A percentile compares a stretch with the other conserved stretches of the same genome.
Conservation (phyloP, 2,113 vertebrate genomes). For the Nesospiza acunhae region DNA sequence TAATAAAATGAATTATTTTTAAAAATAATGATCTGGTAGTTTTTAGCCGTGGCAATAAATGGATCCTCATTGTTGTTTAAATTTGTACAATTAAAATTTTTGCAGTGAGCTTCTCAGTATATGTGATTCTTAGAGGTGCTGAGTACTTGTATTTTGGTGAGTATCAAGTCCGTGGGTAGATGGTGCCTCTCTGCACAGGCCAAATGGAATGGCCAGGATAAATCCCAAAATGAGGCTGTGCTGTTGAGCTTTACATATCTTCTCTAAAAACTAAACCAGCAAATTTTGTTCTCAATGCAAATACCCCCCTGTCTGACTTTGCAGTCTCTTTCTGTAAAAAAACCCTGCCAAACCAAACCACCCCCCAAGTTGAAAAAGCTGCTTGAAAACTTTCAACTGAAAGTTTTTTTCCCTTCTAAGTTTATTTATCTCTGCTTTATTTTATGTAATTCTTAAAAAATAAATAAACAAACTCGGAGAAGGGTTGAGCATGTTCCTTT, state of each 20-base stretch:
- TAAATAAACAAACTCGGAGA: background rate
- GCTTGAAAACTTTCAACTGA: background rate
- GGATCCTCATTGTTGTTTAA: background rate
- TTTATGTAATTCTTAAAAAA: background rate
- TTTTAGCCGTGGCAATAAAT: background rate
- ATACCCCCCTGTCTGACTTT: background rate
- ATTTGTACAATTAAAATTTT: background rate
- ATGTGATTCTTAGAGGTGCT: background rate
- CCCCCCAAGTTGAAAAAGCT: background rate
- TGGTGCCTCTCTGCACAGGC: background rate
- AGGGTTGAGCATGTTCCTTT: background rate
- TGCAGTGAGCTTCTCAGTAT: background rate
- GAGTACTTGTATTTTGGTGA: background rate
- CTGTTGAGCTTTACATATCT: background rate
- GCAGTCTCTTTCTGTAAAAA: background rate
- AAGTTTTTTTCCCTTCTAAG: background rate
- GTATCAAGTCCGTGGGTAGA: rapidly evolving
- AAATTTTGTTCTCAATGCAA: background rate
- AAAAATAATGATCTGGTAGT: background rate
- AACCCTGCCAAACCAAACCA: background rate
- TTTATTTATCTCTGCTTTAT: background rate
- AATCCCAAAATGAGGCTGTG: background rate
- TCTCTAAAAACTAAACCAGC: background rate
- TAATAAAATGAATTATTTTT: background rate
- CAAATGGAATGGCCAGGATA: background rate